phyloP scores from a whole-genome alignment of 2,888 invertebrate genomes.

The Pharmacophagus antenor region DNA sequence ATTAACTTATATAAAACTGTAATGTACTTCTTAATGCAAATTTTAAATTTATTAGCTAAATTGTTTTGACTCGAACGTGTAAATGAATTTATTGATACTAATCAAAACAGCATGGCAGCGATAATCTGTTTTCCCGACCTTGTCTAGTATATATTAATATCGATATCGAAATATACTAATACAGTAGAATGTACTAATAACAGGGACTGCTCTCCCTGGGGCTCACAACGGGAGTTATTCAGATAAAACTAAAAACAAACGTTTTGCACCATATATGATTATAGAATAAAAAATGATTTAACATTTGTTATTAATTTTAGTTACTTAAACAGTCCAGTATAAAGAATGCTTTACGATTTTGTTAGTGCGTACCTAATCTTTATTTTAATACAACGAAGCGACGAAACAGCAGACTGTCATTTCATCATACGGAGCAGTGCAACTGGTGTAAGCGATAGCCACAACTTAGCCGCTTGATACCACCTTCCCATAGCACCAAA shows the following conservation, averaged over 20 bases:
- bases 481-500: no score
- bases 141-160: constrained; percentile 22
- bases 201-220: background rate
- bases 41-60: no score
- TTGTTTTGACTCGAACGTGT: background rate
- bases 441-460: no score
- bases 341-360: no score
- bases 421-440: no score
- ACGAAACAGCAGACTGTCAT: background rate
- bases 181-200: constrained; percentile 1
- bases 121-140: constrained; percentile 28
- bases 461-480: no score
- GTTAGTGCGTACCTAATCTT: background rate
- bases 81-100: background rate
- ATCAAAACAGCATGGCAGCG: constrained; percentile 6
- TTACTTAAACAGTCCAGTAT: background rate
- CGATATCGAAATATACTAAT: constrained; percentile 16
- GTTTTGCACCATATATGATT: background rate
- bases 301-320: background rate
- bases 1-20: no score
- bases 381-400: background rate
- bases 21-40: no score
- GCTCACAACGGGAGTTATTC: background rate
- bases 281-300: background rate
- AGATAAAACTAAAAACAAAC: background rate